These are phyloP conservation scores for Drosophila sproati DNA, from an alignment of 1,140 invertebrate species.

Conservation along the genomic window DNA sequence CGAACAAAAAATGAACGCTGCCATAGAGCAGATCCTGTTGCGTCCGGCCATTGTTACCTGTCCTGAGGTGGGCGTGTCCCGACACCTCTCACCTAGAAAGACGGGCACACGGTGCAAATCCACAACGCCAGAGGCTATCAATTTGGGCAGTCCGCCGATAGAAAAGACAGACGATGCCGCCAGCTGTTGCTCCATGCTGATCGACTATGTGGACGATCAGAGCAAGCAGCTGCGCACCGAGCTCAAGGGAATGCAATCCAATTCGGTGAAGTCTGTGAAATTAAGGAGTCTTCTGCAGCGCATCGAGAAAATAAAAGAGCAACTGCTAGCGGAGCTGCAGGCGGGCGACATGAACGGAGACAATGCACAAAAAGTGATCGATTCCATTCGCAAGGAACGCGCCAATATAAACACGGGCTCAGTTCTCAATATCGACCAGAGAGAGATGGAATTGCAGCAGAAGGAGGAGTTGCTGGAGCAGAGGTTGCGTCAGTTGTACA, in stretches of 20 bases:
- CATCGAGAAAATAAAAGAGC: constrained; percentile 63
- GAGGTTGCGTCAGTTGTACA: constrained; percentile 60
- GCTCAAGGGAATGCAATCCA: constrained; percentile 46
- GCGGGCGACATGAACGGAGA: constrained; percentile 45
- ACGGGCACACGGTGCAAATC: background rate
- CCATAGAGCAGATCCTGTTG: constrained; percentile 68
- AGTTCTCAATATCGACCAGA: constrained; percentile 39
- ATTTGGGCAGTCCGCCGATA: constrained; percentile 49
- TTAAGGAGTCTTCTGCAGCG: constrained; percentile 60
- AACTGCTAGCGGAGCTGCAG: constrained; percentile 64
- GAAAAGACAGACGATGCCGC: constrained; percentile 23
- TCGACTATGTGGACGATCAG: constrained; percentile 79
- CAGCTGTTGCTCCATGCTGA: constrained; percentile 67
- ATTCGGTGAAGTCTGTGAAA: constrained; percentile 54
- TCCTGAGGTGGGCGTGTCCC: constrained; percentile 50
- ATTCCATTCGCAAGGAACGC: constrained; percentile 65
- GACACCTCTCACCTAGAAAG: background rate
- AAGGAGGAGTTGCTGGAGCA: constrained; percentile 73
- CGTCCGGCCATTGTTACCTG: constrained; percentile 77
- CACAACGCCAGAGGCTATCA: constrained; percentile 31
- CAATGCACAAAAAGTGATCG: constrained; percentile 61
- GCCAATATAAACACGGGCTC: constrained; percentile 45
- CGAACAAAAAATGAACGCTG: constrained; percentile 77
- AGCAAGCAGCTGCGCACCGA: constrained; percentile 67
- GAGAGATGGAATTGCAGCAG: constrained; percentile 61